phyloP scores from a whole-genome alignment of 2,888 invertebrate genomes.

The Meteorus colon region DNA sequence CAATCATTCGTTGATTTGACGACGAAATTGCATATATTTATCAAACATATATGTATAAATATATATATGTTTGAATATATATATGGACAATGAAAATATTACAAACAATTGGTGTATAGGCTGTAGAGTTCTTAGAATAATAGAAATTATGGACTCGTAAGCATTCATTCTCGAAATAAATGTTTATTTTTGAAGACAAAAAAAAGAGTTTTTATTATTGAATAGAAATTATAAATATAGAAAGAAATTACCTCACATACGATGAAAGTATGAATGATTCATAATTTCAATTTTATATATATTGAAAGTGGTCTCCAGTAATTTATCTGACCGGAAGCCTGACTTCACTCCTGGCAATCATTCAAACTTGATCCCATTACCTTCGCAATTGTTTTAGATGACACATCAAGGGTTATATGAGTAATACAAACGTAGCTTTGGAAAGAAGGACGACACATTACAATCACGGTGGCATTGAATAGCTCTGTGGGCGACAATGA shows the following conservation, averaged over 20 bases:
- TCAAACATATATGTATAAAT: background rate
- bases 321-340: constrained; percentile 30
- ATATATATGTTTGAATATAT: background rate
- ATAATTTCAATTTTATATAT: constrained; percentile 10
- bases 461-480: constrained; percentile 13
- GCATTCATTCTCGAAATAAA: constrained; percentile 73
- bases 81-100: constrained; percentile 46
- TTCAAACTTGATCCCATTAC: constrained; percentile 70
- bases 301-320: constrained; percentile 11
- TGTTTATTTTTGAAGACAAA: constrained; percentile 73
- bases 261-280: background rate
- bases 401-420: constrained; percentile 36
- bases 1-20: background rate
- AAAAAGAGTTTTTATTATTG: background rate
- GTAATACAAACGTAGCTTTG: constrained; percentile 28
- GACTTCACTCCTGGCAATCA: constrained; percentile 57
- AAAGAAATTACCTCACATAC: background rate
- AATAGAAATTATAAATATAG: background rate
- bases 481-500: constrained; percentile 7
- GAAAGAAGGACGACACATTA: constrained; percentile 27
- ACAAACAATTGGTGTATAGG: constrained; percentile 67
- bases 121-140: constrained; percentile 59
- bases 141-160: constrained; percentile 59
- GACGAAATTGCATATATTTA: background rate
- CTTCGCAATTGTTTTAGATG: constrained; percentile 63